phyloP scores from a whole-genome alignment of 1,140 invertebrate genomes.

The Penaeus indicus region DNA sequence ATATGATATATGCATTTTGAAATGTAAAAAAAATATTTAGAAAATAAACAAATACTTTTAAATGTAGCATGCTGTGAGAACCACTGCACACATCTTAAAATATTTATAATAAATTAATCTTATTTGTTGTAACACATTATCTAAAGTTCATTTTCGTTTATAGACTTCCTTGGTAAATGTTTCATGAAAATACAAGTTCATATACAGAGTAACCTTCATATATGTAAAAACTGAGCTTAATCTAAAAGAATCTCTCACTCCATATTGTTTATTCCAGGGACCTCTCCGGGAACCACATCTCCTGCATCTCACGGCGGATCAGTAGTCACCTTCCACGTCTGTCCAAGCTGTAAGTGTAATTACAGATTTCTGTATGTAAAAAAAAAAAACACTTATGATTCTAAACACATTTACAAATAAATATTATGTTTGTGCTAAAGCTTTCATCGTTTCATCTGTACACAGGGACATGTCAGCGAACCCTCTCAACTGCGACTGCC shows the following conservation, averaged over 20 bases:
- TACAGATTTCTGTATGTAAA: neutral
- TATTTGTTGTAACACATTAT: no score
- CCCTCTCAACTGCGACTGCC: slow-evolving; percentile 97
- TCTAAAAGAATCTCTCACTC: neutral
- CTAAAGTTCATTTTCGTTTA: neutral
- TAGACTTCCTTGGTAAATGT: no score
- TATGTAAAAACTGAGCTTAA: neutral
- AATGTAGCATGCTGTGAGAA: no score
- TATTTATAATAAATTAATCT: no score
- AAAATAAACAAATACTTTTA: no score
- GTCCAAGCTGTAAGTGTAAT: slow-evolving; percentile 91
- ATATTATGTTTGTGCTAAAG: neutral
- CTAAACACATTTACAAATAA: no score
- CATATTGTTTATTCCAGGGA: slow-evolving; percentile 65
- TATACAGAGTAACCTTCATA: slow-evolving; percentile 8
- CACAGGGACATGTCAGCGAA: slow-evolving; percentile 94
- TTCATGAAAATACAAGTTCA: slow-evolving; percentile 17
- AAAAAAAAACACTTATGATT: no score
- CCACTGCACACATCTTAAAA: no score
- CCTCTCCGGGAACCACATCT: slow-evolving; percentile 96
- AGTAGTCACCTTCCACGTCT: slow-evolving; percentile 94
- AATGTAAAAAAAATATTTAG: no score
- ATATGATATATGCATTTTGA: no score
- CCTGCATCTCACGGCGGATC: slow-evolving; percentile 92
- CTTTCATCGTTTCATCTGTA: slow-evolving; percentile 62